A percentile compares a stretch with the other conserved stretches of the same genome.
Evolutionary conservation across 2,113 vertebrate species (phyloP).

Genomic region (Phoenicopterus ruber): DNA sequence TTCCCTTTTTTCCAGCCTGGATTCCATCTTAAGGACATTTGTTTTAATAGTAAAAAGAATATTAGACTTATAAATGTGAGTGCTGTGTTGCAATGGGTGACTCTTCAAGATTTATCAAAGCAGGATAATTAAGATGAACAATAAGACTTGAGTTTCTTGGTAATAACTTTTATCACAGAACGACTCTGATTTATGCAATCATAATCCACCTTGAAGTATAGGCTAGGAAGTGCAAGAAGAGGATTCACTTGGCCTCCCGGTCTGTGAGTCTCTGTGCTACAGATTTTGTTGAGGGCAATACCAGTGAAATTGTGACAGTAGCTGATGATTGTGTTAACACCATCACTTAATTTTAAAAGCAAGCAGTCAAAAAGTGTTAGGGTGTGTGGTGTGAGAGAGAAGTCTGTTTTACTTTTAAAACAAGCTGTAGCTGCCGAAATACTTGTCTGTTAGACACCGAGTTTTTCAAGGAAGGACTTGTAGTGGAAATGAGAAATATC

Average conservation of each 20-base stretch:
- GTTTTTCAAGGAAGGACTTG: not conserved
- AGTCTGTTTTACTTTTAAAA: not conserved
- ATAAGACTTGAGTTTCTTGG: not conserved
- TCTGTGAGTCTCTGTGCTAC: not conserved
- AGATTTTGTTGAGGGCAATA: not conserved
- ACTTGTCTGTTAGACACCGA: not conserved
- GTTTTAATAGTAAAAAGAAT: constrained; percentile 57
- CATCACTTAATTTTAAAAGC: not conserved
- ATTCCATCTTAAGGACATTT: constrained; percentile 63
- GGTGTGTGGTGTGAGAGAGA: not conserved
- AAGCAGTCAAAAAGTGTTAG: not conserved
- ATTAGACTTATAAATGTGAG: constrained; percentile 63
- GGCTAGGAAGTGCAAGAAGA: not conserved
- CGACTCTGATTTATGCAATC: not conserved
- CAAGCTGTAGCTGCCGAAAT: not conserved
- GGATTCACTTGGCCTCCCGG: not conserved
- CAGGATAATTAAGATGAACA: constrained; percentile 52
- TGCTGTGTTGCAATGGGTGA: constrained; percentile 8
- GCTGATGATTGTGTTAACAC: not conserved
- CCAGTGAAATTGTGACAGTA: not conserved
- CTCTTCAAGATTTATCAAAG: constrained; percentile 52
- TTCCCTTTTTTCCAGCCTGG: constrained; percentile 38
- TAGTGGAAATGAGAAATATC: not conserved
- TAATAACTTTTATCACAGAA: not conserved
- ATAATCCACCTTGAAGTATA: not conserved